Conservation (phyloP, 2,797 vertebrate species). For the Crossoptilon crossoptilon region DNA sequence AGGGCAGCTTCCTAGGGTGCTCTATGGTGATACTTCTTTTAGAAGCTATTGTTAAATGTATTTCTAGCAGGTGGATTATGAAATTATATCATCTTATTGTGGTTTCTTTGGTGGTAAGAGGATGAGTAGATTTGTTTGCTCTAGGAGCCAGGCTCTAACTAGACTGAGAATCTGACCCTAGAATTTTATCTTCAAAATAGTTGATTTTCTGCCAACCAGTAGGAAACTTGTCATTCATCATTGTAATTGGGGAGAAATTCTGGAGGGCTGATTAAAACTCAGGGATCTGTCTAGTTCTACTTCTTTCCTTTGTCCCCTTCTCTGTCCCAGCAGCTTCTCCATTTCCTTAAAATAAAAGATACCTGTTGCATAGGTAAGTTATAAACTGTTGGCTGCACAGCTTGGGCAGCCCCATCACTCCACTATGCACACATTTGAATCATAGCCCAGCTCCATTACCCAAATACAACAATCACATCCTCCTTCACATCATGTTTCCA, state of each 20-base stretch:
- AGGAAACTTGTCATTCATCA: background rate
- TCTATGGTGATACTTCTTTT: background rate
- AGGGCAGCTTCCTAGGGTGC: accelerated
- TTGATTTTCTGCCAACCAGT: background rate
- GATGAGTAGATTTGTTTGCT: background rate
- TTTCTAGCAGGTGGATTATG: background rate
- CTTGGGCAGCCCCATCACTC: accelerated
- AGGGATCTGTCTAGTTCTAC: too few relatives aligned
- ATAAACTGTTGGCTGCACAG: accelerated
- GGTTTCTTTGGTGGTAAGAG: background rate
- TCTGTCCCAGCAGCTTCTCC: background rate
- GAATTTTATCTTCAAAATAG: background rate
- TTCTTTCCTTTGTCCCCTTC: background rate
- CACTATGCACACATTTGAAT: accelerated
- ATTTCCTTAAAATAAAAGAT: background rate
- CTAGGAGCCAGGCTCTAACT: background rate
- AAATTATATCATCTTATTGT: background rate
- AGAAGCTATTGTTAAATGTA: background rate
- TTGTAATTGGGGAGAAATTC: background rate
- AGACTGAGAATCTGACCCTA: background rate
- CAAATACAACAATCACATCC: background rate
- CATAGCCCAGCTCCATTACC: accelerated
- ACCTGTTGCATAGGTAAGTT: background rate
- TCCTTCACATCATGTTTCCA: background rate
- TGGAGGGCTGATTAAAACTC: background rate